A percentile compares a stretch with the other conserved stretches of the same genome.
Evolutionary conservation across 2,113 vertebrate species (phyloP).

Genomic region (Pygoscelis antarcticus): DNA sequence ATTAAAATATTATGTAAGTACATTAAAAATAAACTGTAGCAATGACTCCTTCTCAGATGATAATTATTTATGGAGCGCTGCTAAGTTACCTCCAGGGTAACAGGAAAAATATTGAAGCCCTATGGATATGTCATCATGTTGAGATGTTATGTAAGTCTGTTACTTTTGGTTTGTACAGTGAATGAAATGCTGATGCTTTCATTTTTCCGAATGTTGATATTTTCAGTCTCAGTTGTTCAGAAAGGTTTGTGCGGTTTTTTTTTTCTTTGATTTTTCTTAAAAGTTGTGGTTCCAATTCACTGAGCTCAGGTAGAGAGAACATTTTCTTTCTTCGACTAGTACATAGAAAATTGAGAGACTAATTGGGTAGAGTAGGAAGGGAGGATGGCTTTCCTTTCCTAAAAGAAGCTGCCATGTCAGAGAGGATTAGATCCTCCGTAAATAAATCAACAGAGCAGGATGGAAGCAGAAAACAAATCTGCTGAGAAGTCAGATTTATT

Average conservation of each 20-base stretch:
- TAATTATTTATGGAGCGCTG: constrained; percentile 68
- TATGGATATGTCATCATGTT: constrained; percentile 45
- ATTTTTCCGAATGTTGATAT: not conserved
- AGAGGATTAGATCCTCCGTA: not conserved
- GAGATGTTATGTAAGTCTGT: constrained; percentile 46
- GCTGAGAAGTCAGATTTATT: constrained; percentile 35
- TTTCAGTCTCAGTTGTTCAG: not conserved
- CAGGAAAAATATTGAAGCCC: constrained; percentile 61
- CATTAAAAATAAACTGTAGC: constrained; percentile 63
- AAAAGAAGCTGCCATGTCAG: not conserved
- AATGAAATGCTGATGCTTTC: not conserved
- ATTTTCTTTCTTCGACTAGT: not conserved
- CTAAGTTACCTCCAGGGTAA: constrained; percentile 72
- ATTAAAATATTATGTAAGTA: constrained; percentile 62
- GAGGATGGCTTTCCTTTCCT: not conserved
- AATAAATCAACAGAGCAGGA: not conserved
- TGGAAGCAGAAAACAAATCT: not conserved
- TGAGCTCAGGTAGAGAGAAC: not conserved
- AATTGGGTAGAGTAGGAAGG: not conserved
- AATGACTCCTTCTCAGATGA: constrained; percentile 57
- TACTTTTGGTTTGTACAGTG: not conserved
- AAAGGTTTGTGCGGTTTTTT: not conserved
- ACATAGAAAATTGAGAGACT: not conserved
- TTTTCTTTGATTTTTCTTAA: not conserved
- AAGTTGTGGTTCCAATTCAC: not conserved